Evolutionary conservation across 2,113 vertebrate species (phyloP).

Genomic region (Corvus cornix): DNA sequence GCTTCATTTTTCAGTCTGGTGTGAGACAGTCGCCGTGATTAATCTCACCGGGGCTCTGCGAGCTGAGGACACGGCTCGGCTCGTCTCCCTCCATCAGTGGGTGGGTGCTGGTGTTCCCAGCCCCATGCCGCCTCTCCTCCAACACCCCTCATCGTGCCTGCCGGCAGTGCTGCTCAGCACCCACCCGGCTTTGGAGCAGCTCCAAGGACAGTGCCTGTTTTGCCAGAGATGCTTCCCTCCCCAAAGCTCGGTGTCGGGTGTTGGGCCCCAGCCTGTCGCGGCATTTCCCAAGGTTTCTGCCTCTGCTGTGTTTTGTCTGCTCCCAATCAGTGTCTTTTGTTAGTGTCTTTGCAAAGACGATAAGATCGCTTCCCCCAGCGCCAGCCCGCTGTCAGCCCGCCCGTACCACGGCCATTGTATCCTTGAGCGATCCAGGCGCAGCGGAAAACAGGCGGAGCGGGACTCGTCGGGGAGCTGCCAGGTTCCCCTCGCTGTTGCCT

Average conservation of each 20-base stretch:
- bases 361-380: not conserved
- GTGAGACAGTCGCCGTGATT: constrained; percentile 4
- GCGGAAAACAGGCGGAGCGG: not conserved
- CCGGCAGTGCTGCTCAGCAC: rapidly evolving
- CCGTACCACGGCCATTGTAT: not conserved
- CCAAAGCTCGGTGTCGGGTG: not conserved
- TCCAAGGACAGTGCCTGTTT: not conserved
- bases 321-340: constrained; percentile 49
- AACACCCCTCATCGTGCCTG: not conserved
- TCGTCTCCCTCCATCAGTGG: not conserved
- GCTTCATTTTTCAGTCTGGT: constrained; percentile 59
- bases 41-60: not conserved
- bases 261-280: not conserved
- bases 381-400: not conserved
- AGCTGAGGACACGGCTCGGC: not conserved
- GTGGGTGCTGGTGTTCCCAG: not conserved
- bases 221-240: not conserved
- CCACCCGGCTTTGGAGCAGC: not conserved
- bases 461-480: not conserved
- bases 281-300: constrained; percentile 41
- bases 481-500: not conserved
- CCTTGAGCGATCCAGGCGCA: not conserved
- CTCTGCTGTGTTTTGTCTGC: constrained; percentile 54
- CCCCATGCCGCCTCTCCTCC: not conserved
- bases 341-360: constrained; percentile 3